Evolutionary conservation across 2,797 vertebrate species (phyloP).

Genomic region (Neosalanx taihuensis): DNA sequence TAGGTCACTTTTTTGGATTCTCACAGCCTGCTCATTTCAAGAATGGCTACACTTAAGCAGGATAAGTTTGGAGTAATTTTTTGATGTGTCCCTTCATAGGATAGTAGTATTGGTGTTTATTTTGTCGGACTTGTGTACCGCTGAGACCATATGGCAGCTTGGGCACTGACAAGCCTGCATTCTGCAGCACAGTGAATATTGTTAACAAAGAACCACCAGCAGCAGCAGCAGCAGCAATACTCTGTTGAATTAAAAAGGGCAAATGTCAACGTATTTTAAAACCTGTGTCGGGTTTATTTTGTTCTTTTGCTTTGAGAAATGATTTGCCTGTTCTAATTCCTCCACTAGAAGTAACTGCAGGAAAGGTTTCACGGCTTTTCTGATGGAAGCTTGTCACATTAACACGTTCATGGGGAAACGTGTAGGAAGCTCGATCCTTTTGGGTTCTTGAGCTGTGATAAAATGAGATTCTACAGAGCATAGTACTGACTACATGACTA

Average conservation of each 20-base stretch:
- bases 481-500: too few relatives aligned
- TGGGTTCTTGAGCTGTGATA: too few relatives aligned
- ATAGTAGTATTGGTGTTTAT: slow-evolving; percentile 42
- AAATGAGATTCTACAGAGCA: too few relatives aligned
- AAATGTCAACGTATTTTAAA: slow-evolving; percentile 36
- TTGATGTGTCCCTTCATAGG: slow-evolving; percentile 30
- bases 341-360: slow-evolving; percentile 34
- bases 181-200: slow-evolving; percentile 48
- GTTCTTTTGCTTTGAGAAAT: too few relatives aligned
- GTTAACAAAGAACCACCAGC: slow-evolving; percentile 56
- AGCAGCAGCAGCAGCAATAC: slow-evolving; percentile 57
- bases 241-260: slow-evolving; percentile 45
- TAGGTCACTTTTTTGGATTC: slow-evolving; percentile 11
- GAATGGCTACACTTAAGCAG: neutral
- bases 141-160: slow-evolving; percentile 50
- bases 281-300: slow-evolving; percentile 21
- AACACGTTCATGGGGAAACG: too few relatives aligned
- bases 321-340: neutral
- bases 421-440: too few relatives aligned
- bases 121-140: slow-evolving; percentile 37
- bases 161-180: slow-evolving; percentile 31
- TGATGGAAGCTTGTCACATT: too few relatives aligned
- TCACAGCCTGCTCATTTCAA: neutral
- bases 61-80: slow-evolving; percentile 35
- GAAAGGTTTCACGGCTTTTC: too few relatives aligned